Evolutionary conservation across 2,888 invertebrate species (phyloP).

Genomic region (Patella pellucida): DNA sequence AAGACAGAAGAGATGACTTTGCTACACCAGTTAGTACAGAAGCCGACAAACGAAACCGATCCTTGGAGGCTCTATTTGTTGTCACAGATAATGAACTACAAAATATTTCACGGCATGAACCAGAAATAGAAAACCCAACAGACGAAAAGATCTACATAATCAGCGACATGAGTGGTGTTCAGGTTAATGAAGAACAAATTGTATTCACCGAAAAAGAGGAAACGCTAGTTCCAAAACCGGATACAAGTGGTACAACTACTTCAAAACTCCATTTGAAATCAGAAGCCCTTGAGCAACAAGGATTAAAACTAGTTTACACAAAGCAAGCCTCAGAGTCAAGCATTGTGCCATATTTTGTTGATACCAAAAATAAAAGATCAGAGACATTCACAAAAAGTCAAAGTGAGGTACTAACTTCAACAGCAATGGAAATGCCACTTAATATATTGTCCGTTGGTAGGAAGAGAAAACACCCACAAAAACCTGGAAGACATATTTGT

Average conservation of each 20-base stretch:
- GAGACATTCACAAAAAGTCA: constrained; percentile 12
- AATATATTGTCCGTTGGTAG: constrained; percentile 34
- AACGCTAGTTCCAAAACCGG: constrained; percentile 5
- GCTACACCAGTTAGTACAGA: constrained; percentile 15
- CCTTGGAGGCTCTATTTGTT: constrained; percentile 66
- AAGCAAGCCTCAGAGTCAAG: constrained; percentile 37
- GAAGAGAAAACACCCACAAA: constrained; percentile 50
- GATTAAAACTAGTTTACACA: constrained; percentile 40
- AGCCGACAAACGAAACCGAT: constrained; percentile 52
- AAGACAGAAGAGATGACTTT: constrained; percentile 16
- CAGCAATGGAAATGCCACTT: constrained; percentile 18
- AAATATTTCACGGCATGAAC: constrained; percentile 56
- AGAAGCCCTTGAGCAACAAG: constrained; percentile 40
- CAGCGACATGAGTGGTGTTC: constrained; percentile 23
- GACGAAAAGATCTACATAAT: constrained; percentile 26
- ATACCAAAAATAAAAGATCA: not conserved
- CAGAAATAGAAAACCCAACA: constrained; percentile 21
- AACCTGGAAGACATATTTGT: constrained; percentile 83
- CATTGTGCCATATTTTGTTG: constrained; percentile 13
- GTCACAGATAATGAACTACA: constrained; percentile 69
- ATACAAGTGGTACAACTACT: constrained; percentile 15
- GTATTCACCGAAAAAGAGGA: constrained; percentile 25
- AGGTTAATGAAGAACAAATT: constrained; percentile 24
- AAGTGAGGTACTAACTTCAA: constrained; percentile 6
- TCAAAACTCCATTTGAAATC: constrained; percentile 43